These are phyloP conservation scores for Oryzias sinensis DNA, from an alignment of 2,797 vertebrate species.

Conservation along the genomic window DNA sequence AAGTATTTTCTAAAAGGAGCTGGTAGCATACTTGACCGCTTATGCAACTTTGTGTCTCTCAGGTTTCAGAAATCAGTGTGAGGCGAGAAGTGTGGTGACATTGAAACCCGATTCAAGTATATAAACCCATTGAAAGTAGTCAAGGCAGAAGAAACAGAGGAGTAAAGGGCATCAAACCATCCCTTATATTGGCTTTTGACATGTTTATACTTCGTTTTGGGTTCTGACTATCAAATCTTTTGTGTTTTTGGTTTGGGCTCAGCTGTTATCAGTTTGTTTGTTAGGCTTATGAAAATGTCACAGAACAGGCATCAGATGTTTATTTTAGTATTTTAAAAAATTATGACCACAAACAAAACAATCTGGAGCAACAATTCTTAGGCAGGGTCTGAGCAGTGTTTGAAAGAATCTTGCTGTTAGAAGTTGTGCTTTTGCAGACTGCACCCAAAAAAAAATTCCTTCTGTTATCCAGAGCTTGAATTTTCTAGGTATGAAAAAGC, in stretches of 20 bases:
- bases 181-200: neutral
- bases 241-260: too few relatives aligned
- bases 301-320: too few relatives aligned
- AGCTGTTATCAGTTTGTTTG: too few relatives aligned
- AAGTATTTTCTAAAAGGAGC: too few relatives aligned
- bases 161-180: constrained; percentile 57
- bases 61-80: constrained; percentile 83
- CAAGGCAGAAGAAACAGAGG: constrained; percentile 79
- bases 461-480: neutral
- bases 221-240: neutral
- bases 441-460: neutral
- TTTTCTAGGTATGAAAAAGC: too few relatives aligned
- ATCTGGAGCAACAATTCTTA: neutral
- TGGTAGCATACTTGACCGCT: too few relatives aligned
- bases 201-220: neutral
- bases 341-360: too few relatives aligned
- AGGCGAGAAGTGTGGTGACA: constrained; percentile 78
- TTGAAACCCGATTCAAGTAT: constrained; percentile 82
- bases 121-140: constrained; percentile 72
- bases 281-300: too few relatives aligned
- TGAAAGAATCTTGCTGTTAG: neutral
- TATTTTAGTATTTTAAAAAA: too few relatives aligned
- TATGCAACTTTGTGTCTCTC: constrained; percentile 13
- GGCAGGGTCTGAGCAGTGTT: too few relatives aligned
- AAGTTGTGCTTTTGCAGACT: neutral